A percentile compares a stretch with the other conserved stretches of the same genome.
Evolutionary conservation across 2,113 vertebrate genomes (phyloP).

Genomic region (Poicephalus gulielmi): DNA sequence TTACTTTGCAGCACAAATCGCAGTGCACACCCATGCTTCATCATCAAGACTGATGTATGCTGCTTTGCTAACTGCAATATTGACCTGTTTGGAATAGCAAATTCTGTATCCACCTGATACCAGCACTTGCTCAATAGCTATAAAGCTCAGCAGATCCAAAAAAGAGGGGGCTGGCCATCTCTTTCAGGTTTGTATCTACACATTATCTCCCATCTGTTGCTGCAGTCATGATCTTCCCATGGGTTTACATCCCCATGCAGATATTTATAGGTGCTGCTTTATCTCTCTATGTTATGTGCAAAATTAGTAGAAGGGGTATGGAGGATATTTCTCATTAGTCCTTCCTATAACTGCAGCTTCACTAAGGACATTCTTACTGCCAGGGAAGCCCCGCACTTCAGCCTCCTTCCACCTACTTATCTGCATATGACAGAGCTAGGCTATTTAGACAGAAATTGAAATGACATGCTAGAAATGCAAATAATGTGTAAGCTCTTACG

Average conservation of each 20-base stretch:
- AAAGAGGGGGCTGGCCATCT: fast-evolving
- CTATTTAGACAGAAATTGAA: conserved; percentile 23
- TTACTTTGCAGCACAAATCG: background rate
- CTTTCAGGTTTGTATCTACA: background rate
- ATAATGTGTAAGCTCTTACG: background rate
- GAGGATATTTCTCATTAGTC: background rate
- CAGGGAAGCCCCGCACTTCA: background rate
- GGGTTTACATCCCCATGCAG: background rate
- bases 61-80: background rate
- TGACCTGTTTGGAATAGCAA: background rate
- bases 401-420: background rate
- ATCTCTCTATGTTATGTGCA: background rate
- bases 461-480: conserved; percentile 15
- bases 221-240: background rate
- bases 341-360: background rate
- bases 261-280: background rate
- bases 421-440: background rate
- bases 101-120: background rate
- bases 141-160: background rate
- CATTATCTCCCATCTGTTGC: background rate
- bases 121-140: background rate
- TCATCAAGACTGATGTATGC: background rate
- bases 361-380: background rate
- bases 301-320: background rate
- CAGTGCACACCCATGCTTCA: background rate